Evolutionary conservation across 2,888 invertebrate species (phyloP), one percentile per base, ranked within the genome.

Genomic region (Epistrophella euchroma): DNA sequence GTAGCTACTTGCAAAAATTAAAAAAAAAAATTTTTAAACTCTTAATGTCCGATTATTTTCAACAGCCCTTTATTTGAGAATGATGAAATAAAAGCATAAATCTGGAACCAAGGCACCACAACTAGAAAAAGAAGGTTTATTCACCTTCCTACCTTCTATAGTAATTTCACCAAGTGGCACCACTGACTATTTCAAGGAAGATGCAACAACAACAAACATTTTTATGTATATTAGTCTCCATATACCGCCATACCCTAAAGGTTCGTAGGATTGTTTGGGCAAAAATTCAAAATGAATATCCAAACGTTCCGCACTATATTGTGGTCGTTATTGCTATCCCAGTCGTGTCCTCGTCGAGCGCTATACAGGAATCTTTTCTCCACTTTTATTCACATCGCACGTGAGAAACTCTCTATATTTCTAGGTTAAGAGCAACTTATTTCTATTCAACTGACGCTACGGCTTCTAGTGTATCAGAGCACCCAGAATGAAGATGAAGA

Each of bases 321-420:
- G 50, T n/a, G 6, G 52, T 52, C 22, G 47, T 10, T 10, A 2
- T 45, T 25, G 15, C 22, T 25, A 28, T n/a, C n/a, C 56, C 35
- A 32, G 13, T 25, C 35, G n/a, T 68, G 52, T 35, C 45, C 45
- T 62, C n/a, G 19, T 35, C 19, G n/a, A 43, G 6, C 22, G 47
- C n/a, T 28, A 52, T 37, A 62, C 66, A 72, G 50, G 74, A 66
- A 70, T 70, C 64, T 55, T n/a, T 60, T 37, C 15, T 40, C 50
- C 56, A 74, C 68, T 71, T 68, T 45, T 50, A 47, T 71, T 56
- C 62, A 62, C 55, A 60, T 28, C 32, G 76, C 58, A 81, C 81
- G 81, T 85, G 85, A 85, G 81, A 85, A 85, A 85, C 85, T 82
- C 72, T 85, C 85, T 81, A 85, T 85, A 85, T 85, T 81, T n/a